phyloP scores from a whole-genome alignment of 2,888 invertebrate genomes.

The Drosophila falleni region DNA sequence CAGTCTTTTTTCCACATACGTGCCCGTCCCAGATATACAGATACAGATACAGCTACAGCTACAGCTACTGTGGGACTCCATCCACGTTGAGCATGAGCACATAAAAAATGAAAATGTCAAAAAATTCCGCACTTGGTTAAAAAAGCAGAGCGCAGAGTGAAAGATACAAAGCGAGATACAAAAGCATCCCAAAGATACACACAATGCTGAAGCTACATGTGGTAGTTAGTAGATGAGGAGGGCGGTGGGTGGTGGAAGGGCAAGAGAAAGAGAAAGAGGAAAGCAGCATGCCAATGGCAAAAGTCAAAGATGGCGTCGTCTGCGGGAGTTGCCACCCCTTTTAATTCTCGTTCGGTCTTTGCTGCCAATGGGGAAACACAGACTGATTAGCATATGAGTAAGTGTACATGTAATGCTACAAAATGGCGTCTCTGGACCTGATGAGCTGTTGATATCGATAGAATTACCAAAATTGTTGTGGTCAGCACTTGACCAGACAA shows the following conservation, averaged over 20 bases:
- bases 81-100: conserved; percentile 22
- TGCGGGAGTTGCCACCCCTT: conserved; percentile 61
- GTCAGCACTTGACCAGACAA: conserved; percentile 66
- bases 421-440: conserved; percentile 43
- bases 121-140: conserved; percentile 65
- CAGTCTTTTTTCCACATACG: conserved; percentile 60
- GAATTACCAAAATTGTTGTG: conserved; percentile 52
- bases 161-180: conserved; percentile 48
- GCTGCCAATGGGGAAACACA: conserved; percentile 48
- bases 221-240: not conserved
- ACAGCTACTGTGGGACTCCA: conserved; percentile 19
- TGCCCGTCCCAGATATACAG: conserved; percentile 36
- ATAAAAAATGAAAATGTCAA: conserved; percentile 81
- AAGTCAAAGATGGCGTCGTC: conserved; percentile 67
- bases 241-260: not conserved
- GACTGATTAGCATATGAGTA: conserved; percentile 64
- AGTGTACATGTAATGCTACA: conserved; percentile 9
- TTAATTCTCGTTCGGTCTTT: not conserved
- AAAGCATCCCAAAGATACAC: conserved; percentile 52
- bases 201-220: conserved; percentile 33
- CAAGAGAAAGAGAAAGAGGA: not conserved
- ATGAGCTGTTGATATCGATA: conserved; percentile 18
- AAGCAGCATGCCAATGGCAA: conserved; percentile 12
- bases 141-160: conserved; percentile 39
- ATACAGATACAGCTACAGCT: conserved; percentile 22